Evolutionary conservation across 1,140 invertebrate species (phyloP).

Genomic region (Chlorops oryzae): DNA sequence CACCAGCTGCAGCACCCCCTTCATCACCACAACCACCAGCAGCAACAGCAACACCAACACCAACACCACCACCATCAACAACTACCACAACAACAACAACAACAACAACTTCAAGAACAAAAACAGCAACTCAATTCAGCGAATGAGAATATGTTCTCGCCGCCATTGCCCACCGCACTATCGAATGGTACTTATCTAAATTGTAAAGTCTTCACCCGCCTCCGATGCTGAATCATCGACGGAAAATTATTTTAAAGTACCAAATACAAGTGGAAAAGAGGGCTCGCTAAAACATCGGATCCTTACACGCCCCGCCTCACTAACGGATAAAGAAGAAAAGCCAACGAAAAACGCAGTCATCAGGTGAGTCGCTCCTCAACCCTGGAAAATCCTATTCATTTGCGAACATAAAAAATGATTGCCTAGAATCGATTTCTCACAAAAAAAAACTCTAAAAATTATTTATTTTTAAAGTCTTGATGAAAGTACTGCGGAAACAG

Average conservation of each 20-base stretch:
- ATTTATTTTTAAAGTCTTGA: too few relatives aligned
- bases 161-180: background rate
- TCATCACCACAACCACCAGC: background rate
- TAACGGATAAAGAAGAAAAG: too few relatives aligned
- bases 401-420: too few relatives aligned
- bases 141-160: background rate
- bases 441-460: too few relatives aligned
- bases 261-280: constrained; percentile 49
- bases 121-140: background rate
- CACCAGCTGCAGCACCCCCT: background rate
- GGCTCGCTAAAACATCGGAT: constrained; percentile 50
- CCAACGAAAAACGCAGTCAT: too few relatives aligned
- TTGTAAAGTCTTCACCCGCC: constrained; percentile 10
- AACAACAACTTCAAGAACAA: too few relatives aligned
- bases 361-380: too few relatives aligned
- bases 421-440: too few relatives aligned
- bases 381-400: too few relatives aligned
- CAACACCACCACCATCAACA: constrained; percentile 2
- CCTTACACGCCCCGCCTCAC: constrained; percentile 45
- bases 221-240: constrained; percentile 1
- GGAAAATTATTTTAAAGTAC: constrained; percentile 43
- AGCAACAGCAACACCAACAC: background rate
- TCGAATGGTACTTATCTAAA: constrained; percentile 13
- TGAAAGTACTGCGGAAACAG: too few relatives aligned
- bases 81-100: background rate